These are phyloP conservation scores for Neuroscelio doddi DNA, from an alignment of 2,888 invertebrate genomes.

Conservation along the genomic window DNA sequence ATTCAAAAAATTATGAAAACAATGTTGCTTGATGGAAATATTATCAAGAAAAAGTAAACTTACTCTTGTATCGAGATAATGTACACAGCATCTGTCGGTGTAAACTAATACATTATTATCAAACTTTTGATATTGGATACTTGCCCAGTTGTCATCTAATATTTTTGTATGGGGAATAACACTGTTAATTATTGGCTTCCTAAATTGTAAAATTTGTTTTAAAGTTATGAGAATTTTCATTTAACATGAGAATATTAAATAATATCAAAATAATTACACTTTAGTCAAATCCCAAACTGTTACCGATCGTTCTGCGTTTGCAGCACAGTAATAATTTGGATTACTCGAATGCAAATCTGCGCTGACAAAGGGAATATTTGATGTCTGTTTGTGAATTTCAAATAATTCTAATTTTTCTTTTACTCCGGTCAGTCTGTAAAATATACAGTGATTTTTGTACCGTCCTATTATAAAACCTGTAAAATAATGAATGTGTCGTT, in stretches of 20 bases:
- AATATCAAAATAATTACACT: slow-evolving; percentile 48
- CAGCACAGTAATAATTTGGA: slow-evolving; percentile 57
- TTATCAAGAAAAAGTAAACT: slow-evolving; percentile 17
- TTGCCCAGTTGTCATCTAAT: slow-evolving; percentile 61
- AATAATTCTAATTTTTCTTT: slow-evolving; percentile 51
- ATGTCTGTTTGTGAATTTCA: slow-evolving; percentile 51
- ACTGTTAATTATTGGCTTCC: slow-evolving; percentile 29
- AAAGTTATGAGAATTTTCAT: not conserved
- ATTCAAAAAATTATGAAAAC: slow-evolving; percentile 5
- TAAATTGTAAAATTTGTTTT: not conserved
- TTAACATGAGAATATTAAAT: not conserved
- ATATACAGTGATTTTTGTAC: slow-evolving; percentile 55
- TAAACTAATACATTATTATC: slow-evolving; percentile 58
- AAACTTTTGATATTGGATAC: slow-evolving; percentile 54
- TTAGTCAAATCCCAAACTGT: slow-evolving; percentile 59
- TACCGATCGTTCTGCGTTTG: slow-evolving; percentile 53
- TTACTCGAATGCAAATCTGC: slow-evolving; percentile 59
- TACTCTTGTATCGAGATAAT: slow-evolving; percentile 63
- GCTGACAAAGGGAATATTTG: slow-evolving; percentile 59
- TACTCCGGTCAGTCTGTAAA: slow-evolving; percentile 53
- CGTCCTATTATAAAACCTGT: slow-evolving; percentile 59
- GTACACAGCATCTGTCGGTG: slow-evolving; percentile 63
- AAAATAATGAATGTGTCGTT: no score
- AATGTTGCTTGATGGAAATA: not conserved
- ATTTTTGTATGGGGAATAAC: slow-evolving; percentile 40